These are phyloP conservation scores for Idaea aversata DNA, from an alignment of 2,888 invertebrate genomes.

Conservation along the genomic window DNA sequence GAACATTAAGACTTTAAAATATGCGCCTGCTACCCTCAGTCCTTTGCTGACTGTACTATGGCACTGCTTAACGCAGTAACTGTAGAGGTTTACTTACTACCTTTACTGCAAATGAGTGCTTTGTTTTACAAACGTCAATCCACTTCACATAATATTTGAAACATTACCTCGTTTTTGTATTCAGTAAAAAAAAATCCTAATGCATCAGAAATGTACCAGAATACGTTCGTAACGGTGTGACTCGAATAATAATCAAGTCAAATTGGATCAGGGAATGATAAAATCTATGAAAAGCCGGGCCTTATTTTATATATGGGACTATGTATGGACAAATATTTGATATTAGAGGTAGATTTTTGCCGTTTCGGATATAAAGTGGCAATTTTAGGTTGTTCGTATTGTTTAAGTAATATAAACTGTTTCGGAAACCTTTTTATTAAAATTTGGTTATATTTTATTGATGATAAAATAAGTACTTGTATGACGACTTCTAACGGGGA, in stretches of 20 bases:
- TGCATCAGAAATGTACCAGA: slow-evolving; percentile 69
- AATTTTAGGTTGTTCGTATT: no score
- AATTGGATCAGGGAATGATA: slow-evolving; percentile 68
- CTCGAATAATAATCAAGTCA: slow-evolving; percentile 74
- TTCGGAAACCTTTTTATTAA: no score
- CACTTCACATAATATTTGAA: slow-evolving; percentile 31
- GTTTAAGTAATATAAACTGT: no score
- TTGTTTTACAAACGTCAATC: slow-evolving; percentile 28
- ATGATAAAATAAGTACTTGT: no score
- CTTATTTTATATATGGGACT: slow-evolving; percentile 31
- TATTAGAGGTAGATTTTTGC: background rate
- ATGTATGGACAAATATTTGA: slow-evolving; percentile 7
- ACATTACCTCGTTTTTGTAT: slow-evolving; percentile 33
- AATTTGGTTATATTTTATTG: no score
- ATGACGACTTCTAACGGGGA: no score
- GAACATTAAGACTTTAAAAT: no score
- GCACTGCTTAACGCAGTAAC: no score
- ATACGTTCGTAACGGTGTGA: slow-evolving; percentile 60
- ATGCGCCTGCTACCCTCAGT: no score
- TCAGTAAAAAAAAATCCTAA: slow-evolving; percentile 52
- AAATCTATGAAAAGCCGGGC: slow-evolving; percentile 47
- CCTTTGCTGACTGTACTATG: no score
- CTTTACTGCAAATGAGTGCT: background rate
- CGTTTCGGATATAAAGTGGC: no score
- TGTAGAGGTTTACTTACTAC: no score